Conservation (phyloP, 1,140 invertebrate genomes). For the Heliconius hermathena region DNA sequence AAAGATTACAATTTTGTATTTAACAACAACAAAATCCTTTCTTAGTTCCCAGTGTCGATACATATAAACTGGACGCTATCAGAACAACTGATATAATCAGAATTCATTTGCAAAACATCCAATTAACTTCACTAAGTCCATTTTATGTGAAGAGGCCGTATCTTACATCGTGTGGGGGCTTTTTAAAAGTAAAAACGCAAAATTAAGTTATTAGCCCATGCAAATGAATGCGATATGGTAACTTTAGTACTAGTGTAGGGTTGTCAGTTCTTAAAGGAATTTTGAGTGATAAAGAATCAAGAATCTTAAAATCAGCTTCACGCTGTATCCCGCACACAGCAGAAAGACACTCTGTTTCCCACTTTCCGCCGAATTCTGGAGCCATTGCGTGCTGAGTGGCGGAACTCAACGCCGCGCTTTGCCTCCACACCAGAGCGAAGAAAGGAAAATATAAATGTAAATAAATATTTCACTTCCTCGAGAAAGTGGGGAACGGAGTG, state of each 20-base stretch:
- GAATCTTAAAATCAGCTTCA: no score
- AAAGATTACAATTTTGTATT: neutral
- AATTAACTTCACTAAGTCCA: conserved; percentile 31
- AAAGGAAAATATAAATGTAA: no score
- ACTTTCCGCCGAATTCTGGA: no score
- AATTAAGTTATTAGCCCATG: conserved; percentile 72
- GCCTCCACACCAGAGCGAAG: no score
- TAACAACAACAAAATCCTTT: neutral
- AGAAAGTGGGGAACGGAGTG: no score
- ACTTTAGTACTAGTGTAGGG: conserved; percentile 36
- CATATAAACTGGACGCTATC: neutral
- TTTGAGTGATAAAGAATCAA: no score
- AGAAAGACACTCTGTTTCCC: no score
- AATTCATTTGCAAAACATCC: conserved; percentile 17
- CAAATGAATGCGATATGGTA: conserved; percentile 64
- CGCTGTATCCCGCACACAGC: no score
- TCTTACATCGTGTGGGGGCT: conserved; percentile 47
- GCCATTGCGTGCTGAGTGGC: no score
- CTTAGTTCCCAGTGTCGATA: neutral
- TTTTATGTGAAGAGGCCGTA: conserved; percentile 32
- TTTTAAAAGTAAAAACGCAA: conserved; percentile 47
- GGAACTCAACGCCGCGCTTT: no score
- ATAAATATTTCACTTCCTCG: no score
- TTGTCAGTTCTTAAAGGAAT: neutral
- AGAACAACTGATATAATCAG: neutral